phyloP scores from a whole-genome alignment of 2,797 vertebrate species.

The Pantherophis vulpinus region DNA sequence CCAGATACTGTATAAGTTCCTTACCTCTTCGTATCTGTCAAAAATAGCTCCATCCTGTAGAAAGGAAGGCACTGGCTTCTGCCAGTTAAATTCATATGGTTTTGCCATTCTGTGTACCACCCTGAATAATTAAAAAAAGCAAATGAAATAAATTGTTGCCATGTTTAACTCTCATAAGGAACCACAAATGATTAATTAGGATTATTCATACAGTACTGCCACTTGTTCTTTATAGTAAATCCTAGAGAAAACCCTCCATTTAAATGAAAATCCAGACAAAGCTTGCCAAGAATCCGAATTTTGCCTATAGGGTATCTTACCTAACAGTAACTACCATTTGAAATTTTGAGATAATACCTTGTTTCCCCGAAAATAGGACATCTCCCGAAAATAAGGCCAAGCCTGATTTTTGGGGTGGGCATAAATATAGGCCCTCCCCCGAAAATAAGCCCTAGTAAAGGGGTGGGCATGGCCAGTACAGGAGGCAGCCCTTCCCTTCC shows the following conservation, averaged over 20 bases:
- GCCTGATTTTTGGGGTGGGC: too few species aligned
- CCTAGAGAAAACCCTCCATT: neutral
- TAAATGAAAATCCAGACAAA: neutral
- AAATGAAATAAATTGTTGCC: constrained; percentile 34
- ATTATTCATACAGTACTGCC: neutral
- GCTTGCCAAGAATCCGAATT: neutral
- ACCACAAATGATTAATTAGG: neutral
- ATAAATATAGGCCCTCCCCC: too few species aligned
- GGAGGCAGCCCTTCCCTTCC: too few species aligned
- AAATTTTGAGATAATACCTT: neutral
- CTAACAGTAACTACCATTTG: neutral
- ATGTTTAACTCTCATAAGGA: neutral
- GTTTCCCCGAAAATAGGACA: too few species aligned
- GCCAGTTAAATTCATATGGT: constrained; percentile 98
- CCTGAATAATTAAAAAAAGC: constrained; percentile 71
- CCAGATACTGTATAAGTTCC: constrained; percentile 24
- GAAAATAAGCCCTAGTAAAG: too few species aligned
- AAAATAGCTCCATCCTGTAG: constrained; percentile 93
- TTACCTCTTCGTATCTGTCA: constrained; percentile 98
- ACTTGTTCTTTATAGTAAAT: neutral
- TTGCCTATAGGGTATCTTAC: neutral
- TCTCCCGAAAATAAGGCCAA: too few species aligned
- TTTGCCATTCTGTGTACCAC: constrained; percentile 89
- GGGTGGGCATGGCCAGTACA: too few species aligned
- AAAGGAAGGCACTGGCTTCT: constrained; percentile 91